These are phyloP conservation scores for Pyxicephalus adspersus DNA, from an alignment of 2,113 vertebrate genomes.

Conservation along the genomic window DNA sequence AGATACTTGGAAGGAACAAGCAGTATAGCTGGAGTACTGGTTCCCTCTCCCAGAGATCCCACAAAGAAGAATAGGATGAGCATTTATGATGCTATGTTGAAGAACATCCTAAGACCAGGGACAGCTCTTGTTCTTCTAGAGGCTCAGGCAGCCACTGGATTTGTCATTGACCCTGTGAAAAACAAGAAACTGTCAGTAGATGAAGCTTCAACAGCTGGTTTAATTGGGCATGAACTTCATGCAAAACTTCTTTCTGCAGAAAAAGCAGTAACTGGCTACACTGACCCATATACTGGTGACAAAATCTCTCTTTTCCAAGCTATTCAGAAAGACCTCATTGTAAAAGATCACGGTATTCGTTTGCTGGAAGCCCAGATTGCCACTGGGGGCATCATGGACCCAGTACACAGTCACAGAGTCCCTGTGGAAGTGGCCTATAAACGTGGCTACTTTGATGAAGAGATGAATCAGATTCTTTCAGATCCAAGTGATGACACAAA, in stretches of 20 bases:
- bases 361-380: constrained; percentile 79
- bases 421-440: constrained; percentile 74
- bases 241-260: constrained; percentile 71
- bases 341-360: constrained; percentile 83
- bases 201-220: constrained; percentile 56
- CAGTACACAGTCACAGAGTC: constrained; percentile 66
- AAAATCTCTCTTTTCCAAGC: constrained; percentile 75
- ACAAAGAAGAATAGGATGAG: constrained; percentile 73
- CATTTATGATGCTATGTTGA: constrained; percentile 74
- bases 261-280: constrained; percentile 67
- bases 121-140: constrained; percentile 67
- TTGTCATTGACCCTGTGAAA: constrained; percentile 60
- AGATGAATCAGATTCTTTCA: constrained; percentile 69
- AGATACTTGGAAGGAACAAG: constrained; percentile 73
- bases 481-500: constrained; percentile 69
- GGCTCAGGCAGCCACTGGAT: constrained; percentile 66
- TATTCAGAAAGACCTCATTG: constrained; percentile 80
- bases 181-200: constrained; percentile 59
- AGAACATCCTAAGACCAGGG: constrained; percentile 62
- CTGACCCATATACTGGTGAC: constrained; percentile 62
- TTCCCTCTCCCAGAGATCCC: constrained; percentile 75
- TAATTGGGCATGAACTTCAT: constrained; percentile 67
- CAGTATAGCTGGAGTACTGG: constrained; percentile 82
- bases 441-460: constrained; percentile 67
- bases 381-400: constrained; percentile 81